These are phyloP conservation scores for Chionoecetes opilio DNA, from an alignment of 1,140 invertebrate species.

Conservation along the genomic window DNA sequence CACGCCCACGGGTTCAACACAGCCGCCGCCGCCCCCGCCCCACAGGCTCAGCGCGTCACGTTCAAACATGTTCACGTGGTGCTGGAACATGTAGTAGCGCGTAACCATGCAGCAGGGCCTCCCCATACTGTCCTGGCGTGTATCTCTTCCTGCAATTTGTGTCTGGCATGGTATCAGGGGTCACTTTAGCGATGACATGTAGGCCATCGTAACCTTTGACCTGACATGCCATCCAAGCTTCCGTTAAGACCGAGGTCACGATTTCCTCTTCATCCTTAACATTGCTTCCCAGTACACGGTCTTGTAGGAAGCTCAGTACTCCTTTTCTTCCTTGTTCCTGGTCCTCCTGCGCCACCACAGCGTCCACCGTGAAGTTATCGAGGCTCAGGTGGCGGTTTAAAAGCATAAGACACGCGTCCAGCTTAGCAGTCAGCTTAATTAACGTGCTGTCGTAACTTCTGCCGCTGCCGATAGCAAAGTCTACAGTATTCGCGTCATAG, in stretches of 20 bases:
- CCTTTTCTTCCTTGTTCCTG: neutral
- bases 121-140: constrained; percentile 41
- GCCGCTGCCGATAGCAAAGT: neutral
- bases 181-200: neutral
- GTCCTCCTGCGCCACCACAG: neutral
- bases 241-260: neutral
- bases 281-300: neutral
- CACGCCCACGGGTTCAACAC: neutral
- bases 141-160: constrained; percentile 33
- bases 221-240: constrained; percentile 21
- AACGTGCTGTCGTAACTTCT: neutral
- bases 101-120: constrained; percentile 42
- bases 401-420: constrained; percentile 46
- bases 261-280: neutral
- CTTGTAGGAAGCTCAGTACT: neutral
- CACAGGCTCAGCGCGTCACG: constrained; percentile 36
- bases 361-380: constrained; percentile 45
- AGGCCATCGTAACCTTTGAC: constrained; percentile 46
- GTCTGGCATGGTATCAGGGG: neutral
- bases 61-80: neutral
- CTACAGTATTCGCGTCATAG: neutral
- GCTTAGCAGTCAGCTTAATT: constrained; percentile 37
- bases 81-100: constrained; percentile 71
- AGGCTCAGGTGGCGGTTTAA: constrained; percentile 14
- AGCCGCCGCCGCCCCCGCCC: neutral